Base-by-base conservation (phyloP, 2,888 invertebrate genomes). In the Luperina testacea region DNA sequence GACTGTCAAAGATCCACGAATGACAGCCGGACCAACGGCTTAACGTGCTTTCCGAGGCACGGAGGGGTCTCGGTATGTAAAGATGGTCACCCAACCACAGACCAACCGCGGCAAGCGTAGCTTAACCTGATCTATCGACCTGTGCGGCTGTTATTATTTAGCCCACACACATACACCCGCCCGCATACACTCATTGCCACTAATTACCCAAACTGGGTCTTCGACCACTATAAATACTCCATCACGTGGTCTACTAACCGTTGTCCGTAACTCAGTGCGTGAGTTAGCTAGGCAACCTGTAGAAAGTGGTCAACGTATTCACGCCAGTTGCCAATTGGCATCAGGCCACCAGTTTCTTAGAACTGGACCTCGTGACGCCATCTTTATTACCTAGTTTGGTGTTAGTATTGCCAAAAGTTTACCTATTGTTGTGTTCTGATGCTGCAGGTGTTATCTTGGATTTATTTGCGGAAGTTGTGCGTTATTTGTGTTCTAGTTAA, bases 271-370 rank as follows among this genome's bases (percentile, higher is more conserved):
- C 17, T 64, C 75, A 17, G 77, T 77, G 83, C 80, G 86, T 88
- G 84, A 84, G 80, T 53, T 82, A 86, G 76, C 75, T 64, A 82
- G 3, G 1, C 61, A 59, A 9, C 79, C 72, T 42, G 72, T 83
- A 81, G 90, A 90, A 89, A 88, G 86, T 87, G 83, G 69, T 88
- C 86, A 89, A 85, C 73, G 79, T 84, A 87, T 85, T 85, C 86
- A 81, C 65, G 75, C 57, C 27, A 73, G 74, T 81, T 90, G 88
- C 89, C 90, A 90, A 85, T 90, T 91, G 91, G 91, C 90, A 90
- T 69, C 78, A 69, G 61, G 9, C 51, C 72, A 72, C 42, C 78
- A 78, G 72, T 77, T 90, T 86, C 87, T 85, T 48, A 83, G 90
- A 89, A 84, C 80, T 82, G 78, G 72, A 59, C 68, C 13, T 38